Evolutionary conservation across 2,113 vertebrate species (phyloP), one percentile per base, ranked within the genome.

Genomic region (Turnix velox): DNA sequence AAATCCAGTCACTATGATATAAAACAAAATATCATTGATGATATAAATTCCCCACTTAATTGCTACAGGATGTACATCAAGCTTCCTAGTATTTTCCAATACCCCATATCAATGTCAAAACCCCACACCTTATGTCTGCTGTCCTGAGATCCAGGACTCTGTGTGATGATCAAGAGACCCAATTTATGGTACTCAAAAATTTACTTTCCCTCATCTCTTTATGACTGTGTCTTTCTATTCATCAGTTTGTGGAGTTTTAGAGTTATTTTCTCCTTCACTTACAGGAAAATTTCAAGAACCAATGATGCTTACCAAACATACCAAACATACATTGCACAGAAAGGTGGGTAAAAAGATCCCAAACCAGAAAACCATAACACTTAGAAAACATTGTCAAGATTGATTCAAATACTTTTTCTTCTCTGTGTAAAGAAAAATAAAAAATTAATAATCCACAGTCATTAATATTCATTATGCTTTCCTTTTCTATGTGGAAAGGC

Each of bases 381-480:
- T 51, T 57, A 33, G 14, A n/a, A 90, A 82, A 67, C 10, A 75
- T 82, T 67, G 8, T 9, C 18, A 71, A 52, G 20, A 74, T 55
- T 63, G 37, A 6, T 48, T 89, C 43, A 87, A 84, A 72, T 35
- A 68, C 1, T 79, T 87, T 65, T 92, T 3, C 10, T 95, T 7
- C 28, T 65, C 15, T 37, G 48, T 22, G 65, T 85, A 90, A 65
- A 65, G 31, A 84, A 94, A 93, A 87, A 82, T 18, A 2, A 12
- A 72, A 23, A 37, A 35, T 75, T 89, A 62, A 65, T 59, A 89
- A 28, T 5, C 18, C 23, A 55, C 7, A 61, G 31, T 55, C 71
- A 92, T 92, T 81, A 92, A 93, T 84, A 95, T 88, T 87, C n/a
- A 91, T 92, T 91, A 42, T 69, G 14, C 8, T 87, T 87, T 95